These are phyloP conservation scores for Balearica regulorum DNA, from an alignment of 2,797 vertebrate species.

Conservation along the genomic window DNA sequence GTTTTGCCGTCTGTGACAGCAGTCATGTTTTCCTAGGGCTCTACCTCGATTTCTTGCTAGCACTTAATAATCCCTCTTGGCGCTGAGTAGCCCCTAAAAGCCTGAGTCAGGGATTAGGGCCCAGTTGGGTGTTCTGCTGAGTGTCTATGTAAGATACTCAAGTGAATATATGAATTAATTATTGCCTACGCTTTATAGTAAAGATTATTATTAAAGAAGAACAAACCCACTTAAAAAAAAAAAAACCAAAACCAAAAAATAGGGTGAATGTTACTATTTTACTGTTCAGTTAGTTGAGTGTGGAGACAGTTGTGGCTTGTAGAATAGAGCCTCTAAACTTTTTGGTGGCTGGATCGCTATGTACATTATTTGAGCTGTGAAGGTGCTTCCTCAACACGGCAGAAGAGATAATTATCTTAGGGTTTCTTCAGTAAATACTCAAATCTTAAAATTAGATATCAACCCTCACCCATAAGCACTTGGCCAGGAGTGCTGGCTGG, in stretches of 20 bases:
- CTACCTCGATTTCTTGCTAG: neutral
- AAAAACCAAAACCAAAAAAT: no score
- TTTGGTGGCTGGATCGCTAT: neutral
- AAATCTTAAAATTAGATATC: neutral
- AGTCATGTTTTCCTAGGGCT: neutral
- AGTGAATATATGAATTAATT: neutral
- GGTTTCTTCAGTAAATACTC: neutral
- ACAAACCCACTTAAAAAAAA: accelerated
- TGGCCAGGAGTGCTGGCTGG: no score
- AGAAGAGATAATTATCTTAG: neutral
- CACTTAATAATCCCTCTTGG: accelerated
- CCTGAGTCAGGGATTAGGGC: slow-evolving; percentile 49
- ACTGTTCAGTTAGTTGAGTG: neutral
- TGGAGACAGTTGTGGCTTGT: neutral
- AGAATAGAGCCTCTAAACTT: neutral
- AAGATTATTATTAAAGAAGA: neutral
- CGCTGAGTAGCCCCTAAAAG: neutral
- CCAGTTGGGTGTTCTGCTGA: neutral
- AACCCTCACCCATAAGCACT: accelerated
- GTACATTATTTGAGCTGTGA: neutral
- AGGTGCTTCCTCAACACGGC: neutral
- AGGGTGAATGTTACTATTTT: accelerated
- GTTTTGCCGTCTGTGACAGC: neutral
- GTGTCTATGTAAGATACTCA: neutral
- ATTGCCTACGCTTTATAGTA: accelerated